Evolutionary conservation across 2,888 invertebrate genomes (phyloP).

Genomic region (Macroteleia sp.): DNA sequence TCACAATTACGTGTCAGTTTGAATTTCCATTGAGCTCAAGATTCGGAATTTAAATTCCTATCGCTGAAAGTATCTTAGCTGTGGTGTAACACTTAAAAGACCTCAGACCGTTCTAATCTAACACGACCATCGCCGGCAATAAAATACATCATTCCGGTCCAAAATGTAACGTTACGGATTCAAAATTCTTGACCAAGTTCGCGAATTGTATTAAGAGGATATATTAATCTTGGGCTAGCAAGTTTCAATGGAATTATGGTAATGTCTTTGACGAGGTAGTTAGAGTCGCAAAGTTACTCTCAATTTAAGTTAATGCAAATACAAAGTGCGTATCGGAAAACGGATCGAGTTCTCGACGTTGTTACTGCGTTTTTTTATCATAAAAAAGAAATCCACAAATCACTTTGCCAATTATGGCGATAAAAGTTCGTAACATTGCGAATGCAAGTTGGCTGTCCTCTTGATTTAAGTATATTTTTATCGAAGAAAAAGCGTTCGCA

Average conservation of each 20-base stretch:
- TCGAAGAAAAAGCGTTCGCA: too few species aligned
- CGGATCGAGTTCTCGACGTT: too few species aligned
- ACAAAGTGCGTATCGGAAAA: conserved; percentile 45
- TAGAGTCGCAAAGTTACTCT: conserved; percentile 29
- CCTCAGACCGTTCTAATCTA: conserved; percentile 9
- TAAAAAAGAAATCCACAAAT: conserved; percentile 12
- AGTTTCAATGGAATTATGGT: conserved; percentile 50
- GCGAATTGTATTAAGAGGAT: conserved; percentile 45
- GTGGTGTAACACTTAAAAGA: conserved; percentile 25
- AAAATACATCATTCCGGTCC: conserved; percentile 3
- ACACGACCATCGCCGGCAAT: conserved; percentile 19
- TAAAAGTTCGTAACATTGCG: neutral
- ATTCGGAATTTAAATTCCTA: conserved; percentile 33
- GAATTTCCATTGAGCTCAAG: conserved; percentile 18
- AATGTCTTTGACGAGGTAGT: conserved; percentile 41
- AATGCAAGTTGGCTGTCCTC: too few species aligned
- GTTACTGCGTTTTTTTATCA: conserved; percentile 15
- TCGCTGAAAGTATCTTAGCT: conserved; percentile 20
- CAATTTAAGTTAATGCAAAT: conserved; percentile 54
- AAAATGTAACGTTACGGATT: conserved; percentile 12
- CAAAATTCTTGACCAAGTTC: conserved; percentile 41
- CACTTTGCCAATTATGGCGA: conserved; percentile 24
- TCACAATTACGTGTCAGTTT: conserved; percentile 27
- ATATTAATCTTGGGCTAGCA: conserved; percentile 24
- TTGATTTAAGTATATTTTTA: neutral